Evolutionary conservation across 2,113 vertebrate species (phyloP).

Genomic region (Corythoichthys intestinalis): DNA sequence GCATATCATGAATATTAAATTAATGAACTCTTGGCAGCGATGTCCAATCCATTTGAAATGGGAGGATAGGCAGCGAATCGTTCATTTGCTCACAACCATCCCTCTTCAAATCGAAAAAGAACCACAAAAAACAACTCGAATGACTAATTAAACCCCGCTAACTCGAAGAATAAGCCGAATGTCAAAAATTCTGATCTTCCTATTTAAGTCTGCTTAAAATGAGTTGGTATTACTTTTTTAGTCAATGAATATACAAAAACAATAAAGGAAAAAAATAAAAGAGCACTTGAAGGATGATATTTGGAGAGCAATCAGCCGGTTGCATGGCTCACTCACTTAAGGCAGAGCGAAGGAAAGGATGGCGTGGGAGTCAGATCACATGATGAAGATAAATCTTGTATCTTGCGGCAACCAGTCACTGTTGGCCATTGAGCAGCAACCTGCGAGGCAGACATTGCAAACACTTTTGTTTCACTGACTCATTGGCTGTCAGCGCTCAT

Average conservation of each 20-base stretch:
- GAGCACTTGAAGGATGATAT: neutral
- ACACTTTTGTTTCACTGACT: neutral
- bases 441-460: constrained; percentile 46
- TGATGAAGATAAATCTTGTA: constrained; percentile 50
- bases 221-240: constrained; percentile 20
- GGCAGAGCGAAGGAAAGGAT: constrained; percentile 44
- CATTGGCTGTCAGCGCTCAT: too few species aligned
- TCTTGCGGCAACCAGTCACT: constrained; percentile 39
- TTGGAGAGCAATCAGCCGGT: neutral
- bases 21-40: too few species aligned
- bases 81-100: too few species aligned
- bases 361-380: constrained; percentile 59
- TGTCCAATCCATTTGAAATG: too few species aligned
- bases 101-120: too few species aligned
- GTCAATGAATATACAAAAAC: constrained; percentile 27
- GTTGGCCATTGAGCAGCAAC: constrained; percentile 50
- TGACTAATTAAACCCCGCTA: too few species aligned
- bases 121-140: too few species aligned
- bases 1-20: too few species aligned
- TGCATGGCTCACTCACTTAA: constrained; percentile 57
- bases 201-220: neutral
- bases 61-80: too few species aligned
- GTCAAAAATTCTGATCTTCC: too few species aligned
- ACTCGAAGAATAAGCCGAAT: too few species aligned
- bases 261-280: neutral